Evolutionary conservation across 2,113 vertebrate genomes (phyloP).

Genomic region (Cebus imitator): DNA sequence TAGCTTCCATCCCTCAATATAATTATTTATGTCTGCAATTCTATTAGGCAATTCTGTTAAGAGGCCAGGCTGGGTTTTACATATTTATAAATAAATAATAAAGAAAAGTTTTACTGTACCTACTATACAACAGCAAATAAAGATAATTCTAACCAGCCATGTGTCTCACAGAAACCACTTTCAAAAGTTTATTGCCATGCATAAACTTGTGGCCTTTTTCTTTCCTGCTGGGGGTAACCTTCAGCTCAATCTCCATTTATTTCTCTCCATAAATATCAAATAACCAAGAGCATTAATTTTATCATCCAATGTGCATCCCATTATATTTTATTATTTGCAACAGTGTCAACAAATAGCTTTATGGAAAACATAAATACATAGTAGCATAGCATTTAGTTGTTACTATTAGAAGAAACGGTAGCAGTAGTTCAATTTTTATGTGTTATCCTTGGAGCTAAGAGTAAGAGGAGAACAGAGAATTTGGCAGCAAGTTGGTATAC

Average conservation of each 20-base stretch:
- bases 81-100: constrained; percentile 22
- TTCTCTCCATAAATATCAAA: constrained; percentile 31
- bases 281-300: background rate
- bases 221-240: background rate
- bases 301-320: background rate
- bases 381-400: background rate
- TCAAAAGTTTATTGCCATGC: background rate
- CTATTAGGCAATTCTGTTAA: constrained; percentile 1
- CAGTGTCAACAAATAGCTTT: background rate
- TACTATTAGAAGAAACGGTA: background rate
- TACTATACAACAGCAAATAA: background rate
- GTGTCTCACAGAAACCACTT: constrained; percentile 14
- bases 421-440: background rate
- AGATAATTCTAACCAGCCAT: background rate
- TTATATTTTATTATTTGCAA: background rate
- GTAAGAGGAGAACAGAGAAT: background rate
- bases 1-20: background rate
- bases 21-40: background rate
- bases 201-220: background rate
- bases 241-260: constrained; percentile 9
- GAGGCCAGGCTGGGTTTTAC: background rate
- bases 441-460: background rate
- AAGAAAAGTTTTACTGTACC: background rate
- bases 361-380: background rate
- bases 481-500: background rate